A percentile compares a stretch with the other conserved stretches of the same genome.
Conservation (phyloP, 2,888 invertebrate genomes). For the Xestia c-nigrum region DNA sequence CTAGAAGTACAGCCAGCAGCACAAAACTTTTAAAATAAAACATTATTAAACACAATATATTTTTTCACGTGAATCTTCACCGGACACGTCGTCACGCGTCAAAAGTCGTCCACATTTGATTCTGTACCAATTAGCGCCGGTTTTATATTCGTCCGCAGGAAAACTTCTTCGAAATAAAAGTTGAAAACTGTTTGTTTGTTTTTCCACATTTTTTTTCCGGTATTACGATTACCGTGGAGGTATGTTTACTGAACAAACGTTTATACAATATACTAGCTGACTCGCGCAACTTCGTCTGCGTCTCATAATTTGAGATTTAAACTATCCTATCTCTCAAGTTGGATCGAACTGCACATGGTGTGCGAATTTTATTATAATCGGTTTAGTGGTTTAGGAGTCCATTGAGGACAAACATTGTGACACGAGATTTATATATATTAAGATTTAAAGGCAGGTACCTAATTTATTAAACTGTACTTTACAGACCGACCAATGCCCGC, state of each 20-base stretch:
- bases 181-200: conserved; percentile 43
- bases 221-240: background rate
- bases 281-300: too few relatives aligned
- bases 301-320: too few relatives aligned
- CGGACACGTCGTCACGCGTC: conserved; percentile 52
- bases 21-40: conserved; percentile 28
- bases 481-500: background rate
- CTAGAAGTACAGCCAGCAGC: conserved; percentile 37
- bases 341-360: too few relatives aligned
- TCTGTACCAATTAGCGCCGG: conserved; percentile 52
- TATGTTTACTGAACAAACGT: background rate
- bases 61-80: conserved; percentile 7
- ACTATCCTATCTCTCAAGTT: too few relatives aligned
- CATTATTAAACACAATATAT: conserved; percentile 41
- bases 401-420: too few relatives aligned
- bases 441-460: too few relatives aligned
- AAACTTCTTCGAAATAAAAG: conserved; percentile 20
- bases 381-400: too few relatives aligned
- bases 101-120: conserved; percentile 43
- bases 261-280: too few relatives aligned
- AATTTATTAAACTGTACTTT: background rate
- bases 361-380: too few relatives aligned
- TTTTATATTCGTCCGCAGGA: conserved; percentile 56
- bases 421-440: too few relatives aligned
- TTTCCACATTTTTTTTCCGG: conserved; percentile 4